These are phyloP conservation scores for Coenonympha glycerion DNA, from an alignment of 2,888 invertebrate species.

Conservation along the genomic window DNA sequence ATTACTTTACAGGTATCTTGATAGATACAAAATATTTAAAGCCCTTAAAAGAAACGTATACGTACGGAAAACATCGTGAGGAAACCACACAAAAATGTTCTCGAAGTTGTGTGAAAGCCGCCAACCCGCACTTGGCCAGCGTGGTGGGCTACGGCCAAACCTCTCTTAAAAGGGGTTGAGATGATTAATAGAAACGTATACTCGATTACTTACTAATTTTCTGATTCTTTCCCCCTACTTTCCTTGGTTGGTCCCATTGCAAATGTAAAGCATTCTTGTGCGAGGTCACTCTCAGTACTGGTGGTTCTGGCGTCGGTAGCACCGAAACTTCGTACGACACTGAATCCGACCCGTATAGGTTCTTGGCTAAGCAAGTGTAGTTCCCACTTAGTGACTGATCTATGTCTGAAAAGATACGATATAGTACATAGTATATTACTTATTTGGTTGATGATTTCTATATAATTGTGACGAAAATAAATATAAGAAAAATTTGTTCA, in stretches of 20 bases:
- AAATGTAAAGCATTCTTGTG: constrained; percentile 69
- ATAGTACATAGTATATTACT: no score
- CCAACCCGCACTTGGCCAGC: no score
- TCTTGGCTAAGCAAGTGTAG: constrained; percentile 87
- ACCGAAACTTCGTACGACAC: constrained; percentile 87
- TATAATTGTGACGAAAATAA: no score
- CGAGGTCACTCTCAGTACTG: constrained; percentile 74
- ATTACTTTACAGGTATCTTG: no score
- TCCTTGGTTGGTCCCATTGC: constrained; percentile 77
- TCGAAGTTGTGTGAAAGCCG: no score
- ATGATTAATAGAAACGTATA: neutral
- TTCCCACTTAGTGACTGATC: constrained; percentile 85
- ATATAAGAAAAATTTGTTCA: no score
- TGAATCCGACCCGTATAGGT: constrained; percentile 89
- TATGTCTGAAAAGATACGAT: constrained; percentile 77
- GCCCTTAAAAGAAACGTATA: neutral
- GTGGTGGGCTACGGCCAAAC: no score
- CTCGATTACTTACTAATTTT: constrained; percentile 54
- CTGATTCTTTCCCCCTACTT: constrained; percentile 44
- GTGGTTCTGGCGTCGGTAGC: constrained; percentile 83
- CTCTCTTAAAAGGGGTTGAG: no score
- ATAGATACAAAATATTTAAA: no score
- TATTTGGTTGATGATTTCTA: no score
- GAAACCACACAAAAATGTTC: no score
- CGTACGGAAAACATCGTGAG: no score